Base-by-base conservation (phyloP, 2,797 vertebrate genomes). In the Galago senegalensis region DNA sequence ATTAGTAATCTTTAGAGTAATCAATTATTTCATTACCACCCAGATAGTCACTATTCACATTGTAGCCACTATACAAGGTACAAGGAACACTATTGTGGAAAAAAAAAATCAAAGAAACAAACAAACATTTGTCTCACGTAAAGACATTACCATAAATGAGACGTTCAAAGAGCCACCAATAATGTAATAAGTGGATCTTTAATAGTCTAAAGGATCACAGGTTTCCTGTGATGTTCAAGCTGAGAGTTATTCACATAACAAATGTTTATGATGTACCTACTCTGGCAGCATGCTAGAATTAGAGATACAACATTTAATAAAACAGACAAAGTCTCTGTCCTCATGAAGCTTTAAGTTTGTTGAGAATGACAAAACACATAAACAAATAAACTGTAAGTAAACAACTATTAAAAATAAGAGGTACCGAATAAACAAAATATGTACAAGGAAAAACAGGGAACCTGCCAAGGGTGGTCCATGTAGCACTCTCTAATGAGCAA, bases 381-480 rank as follows among this genome's bases (percentile, higher is more conserved):
- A 93, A 70, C 25, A 63, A 93, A 70, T 20, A 63, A 82, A 80
- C 53, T n/a, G 11, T 49, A 81, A 84, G 1, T 81, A 27, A 31
- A 9, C 20, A 67, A 80, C 34, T 81, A 34, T 25, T n/a, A 76
- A 5, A 46, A 34, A 3, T 69, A 79, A 63, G 37, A 94, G 4
- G 9, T 40, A 88, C 1, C 56, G 29, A 81, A 72, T 43, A 83
- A 69, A 58, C 13, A 82, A 82, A 88, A 63, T 49, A 37, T 37
- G 12, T 49, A 12, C 46, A 53, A 70, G 72, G 25, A 23, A 86
- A 80, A 92, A 70, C 18, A 40, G 21, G 9, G 9, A 2, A n/a
- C 5, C 1, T 40, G 4, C 2, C 6, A 34, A 29, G 1, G 2
- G 14, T 40, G 25, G 18, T 58, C 58, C 31, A 4, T 14, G 49